Evolutionary conservation across 2,888 invertebrate species (phyloP), one percentile per base, ranked within the genome.

Genomic region (Hydroisotoma schaefferi): DNA sequence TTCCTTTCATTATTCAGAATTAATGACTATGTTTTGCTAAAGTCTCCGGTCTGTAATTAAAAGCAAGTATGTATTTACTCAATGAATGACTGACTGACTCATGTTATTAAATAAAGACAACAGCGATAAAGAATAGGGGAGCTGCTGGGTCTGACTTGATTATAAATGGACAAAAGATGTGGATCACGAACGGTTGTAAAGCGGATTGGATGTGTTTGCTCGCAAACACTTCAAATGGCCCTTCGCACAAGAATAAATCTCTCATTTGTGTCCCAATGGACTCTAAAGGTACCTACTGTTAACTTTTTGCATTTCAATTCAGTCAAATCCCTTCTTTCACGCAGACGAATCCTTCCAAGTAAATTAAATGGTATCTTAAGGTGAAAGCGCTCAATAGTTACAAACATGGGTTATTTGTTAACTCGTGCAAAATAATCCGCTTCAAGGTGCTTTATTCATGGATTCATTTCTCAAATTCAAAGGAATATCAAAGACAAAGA

Each of bases 181-280:
- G 82, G 82, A 82, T 79, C 44, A 81, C 82, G 1, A 82, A 79
- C 70, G 82, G 80, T 1, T 73, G 74, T 38, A 79, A 82, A 72
- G 81, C 81, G 0, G 82, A 82, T 73, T 82, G 81, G 81, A 81
- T 82, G 75, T 81, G 81, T 71, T 74, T 82, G 22, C 73, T 82
- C 40, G 80, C 79, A 20, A 82, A 81, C 73, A 82, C 82, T 0
- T 73, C 76, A 8, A 73, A 76, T 6, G 78, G 78, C 0, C 70
- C 70, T 15, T 61, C 73, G 1, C 81, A 82, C 68, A 65, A 70
- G 49, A 81, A 79, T 73, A 82, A 82, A 73, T 81, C 81, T 22
- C 76, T 82, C 4, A 79, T 82, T 43, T 79, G 79, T 72, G 74
- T 82, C 5, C 81, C 81, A 1, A 75, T 80, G 76, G 75, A 80